Percentiles rank a stretch among this genome's conserved stretches.
These are phyloP conservation scores for Cheilosia pagana DNA, from an alignment of 2,888 invertebrate genomes.

Conservation along the genomic window DNA sequence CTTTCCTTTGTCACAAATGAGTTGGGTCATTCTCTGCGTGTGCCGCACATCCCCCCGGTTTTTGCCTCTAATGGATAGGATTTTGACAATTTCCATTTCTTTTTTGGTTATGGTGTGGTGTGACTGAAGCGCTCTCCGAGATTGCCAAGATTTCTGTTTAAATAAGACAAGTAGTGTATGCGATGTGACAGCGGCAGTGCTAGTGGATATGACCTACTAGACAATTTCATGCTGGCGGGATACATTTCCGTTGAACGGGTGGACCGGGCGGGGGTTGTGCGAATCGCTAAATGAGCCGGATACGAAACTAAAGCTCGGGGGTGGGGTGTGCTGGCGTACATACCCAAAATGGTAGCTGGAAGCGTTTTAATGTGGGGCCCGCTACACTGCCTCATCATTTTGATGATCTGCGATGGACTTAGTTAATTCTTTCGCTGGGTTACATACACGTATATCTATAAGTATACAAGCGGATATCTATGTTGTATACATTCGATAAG, in stretches of 20 bases:
- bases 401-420: constrained; percentile 74
- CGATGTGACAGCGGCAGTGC: constrained; percentile 20
- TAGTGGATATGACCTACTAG: constrained; percentile 45
- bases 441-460: background rate
- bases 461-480: background rate
- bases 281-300: constrained; percentile 73
- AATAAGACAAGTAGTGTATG: constrained; percentile 61
- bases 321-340: constrained; percentile 47
- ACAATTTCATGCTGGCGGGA: constrained; percentile 62
- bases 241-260: constrained; percentile 34
- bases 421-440: constrained; percentile 44
- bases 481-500: constrained; percentile 35
- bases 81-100: constrained; percentile 74
- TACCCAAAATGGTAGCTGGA: constrained; percentile 43
- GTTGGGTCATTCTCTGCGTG: constrained; percentile 75
- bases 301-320: constrained; percentile 42
- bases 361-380: constrained; percentile 67
- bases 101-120: constrained; percentile 56
- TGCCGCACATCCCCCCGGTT: constrained; percentile 30
- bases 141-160: constrained; percentile 67
- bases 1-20: constrained; percentile 77
- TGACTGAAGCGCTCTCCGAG: constrained; percentile 53
- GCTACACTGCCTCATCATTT: constrained; percentile 64
- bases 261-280: constrained; percentile 41
- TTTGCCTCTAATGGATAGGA: constrained; percentile 56